Conservation (phyloP, 1,140 invertebrate genomes). For the Zaprionus camerounensis region DNA sequence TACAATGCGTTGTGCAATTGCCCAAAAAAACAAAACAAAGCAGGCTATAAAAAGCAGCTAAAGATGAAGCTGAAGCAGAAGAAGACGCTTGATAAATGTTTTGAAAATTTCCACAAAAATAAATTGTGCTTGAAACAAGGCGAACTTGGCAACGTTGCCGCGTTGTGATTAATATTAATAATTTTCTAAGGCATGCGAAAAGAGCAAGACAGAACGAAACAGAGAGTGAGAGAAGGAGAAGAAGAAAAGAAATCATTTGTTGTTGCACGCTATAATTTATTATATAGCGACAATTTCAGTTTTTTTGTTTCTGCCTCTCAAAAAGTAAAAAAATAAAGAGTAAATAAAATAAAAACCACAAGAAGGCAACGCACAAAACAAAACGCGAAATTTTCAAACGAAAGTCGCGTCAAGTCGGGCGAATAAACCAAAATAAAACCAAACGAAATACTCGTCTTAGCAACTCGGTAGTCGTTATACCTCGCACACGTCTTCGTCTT, state of each 20-base stretch:
- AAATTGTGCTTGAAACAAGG: constrained; percentile 29
- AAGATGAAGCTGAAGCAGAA: constrained; percentile 5
- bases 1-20: constrained; percentile 35
- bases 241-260: constrained; percentile 26
- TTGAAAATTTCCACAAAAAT: constrained; percentile 40
- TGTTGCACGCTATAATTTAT: constrained; percentile 61
- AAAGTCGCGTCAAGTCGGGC: constrained; percentile 48
- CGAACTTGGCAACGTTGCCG: constrained; percentile 2
- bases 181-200: constrained; percentile 48
- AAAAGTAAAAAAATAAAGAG: constrained; percentile 43
- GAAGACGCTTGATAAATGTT: constrained; percentile 33
- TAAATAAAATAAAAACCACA: constrained; percentile 25
- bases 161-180: constrained; percentile 41
- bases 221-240: constrained; percentile 13
- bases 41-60: neutral
- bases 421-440: neutral
- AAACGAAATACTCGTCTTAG: constrained; percentile 33
- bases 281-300: constrained; percentile 67
- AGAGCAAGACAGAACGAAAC: constrained; percentile 31
- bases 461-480: constrained; percentile 21
- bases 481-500: neutral
- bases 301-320: constrained; percentile 25
- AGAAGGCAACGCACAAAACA: constrained; percentile 51
- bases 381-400: constrained; percentile 70
- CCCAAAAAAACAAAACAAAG: constrained; percentile 38